Evolutionary conservation across 2,797 vertebrate genomes (phyloP).

Genomic region (Melanotaenia parkinsoni): DNA sequence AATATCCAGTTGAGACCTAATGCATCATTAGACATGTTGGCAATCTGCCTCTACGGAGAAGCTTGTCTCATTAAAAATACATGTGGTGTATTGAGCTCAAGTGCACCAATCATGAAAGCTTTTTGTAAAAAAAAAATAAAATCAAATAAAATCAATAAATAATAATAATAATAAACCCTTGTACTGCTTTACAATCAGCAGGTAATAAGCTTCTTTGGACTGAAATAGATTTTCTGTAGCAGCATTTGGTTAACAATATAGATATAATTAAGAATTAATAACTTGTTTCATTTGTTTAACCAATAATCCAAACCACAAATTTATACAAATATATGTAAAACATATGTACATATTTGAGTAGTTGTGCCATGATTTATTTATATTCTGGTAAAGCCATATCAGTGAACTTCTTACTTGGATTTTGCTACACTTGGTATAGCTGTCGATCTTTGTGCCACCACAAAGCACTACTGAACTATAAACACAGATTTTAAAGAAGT

Average conservation of each 20-base stretch:
- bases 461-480: conserved; percentile 1
- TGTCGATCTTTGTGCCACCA: conserved; percentile 6
- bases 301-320: neutral
- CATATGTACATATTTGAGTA: neutral
- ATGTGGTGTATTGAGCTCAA: conserved; percentile 62
- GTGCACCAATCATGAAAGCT: conserved; percentile 63
- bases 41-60: conserved; percentile 53
- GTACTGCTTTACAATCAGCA: conserved; percentile 47
- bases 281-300: neutral
- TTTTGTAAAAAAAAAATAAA: conserved; percentile 43
- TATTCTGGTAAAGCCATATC: neutral
- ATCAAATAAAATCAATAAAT: conserved; percentile 20
- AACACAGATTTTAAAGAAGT: conserved; percentile 23
- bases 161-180: neutral
- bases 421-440: neutral
- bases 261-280: neutral
- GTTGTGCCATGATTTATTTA: neutral
- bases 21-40: conserved; percentile 47
- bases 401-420: neutral
- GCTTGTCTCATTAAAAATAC: conserved; percentile 72
- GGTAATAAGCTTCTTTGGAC: conserved; percentile 41
- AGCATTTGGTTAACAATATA: conserved; percentile 4
- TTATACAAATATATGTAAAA: too few relatives aligned
- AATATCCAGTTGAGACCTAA: conserved; percentile 54
- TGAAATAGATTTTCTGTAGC: conserved; percentile 38